Evolutionary conservation across 2,888 invertebrate genomes (phyloP).

Genomic region (Ochropacha duplaris): DNA sequence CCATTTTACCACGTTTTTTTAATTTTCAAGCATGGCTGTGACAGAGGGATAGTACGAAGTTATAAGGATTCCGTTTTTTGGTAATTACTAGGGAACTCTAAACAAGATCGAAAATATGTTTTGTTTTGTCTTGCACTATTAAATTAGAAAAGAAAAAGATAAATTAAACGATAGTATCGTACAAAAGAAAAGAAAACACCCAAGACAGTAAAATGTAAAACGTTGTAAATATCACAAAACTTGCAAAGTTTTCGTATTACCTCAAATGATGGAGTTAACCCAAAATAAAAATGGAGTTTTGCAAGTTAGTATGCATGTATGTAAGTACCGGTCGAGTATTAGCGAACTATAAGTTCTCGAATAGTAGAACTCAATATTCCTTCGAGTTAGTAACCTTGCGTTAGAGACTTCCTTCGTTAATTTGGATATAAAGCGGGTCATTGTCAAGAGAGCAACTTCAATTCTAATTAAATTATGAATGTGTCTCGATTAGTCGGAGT

Average conservation of each 20-base stretch:
- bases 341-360: constrained; percentile 19
- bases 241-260: constrained; percentile 67
- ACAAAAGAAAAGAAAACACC: neutral
- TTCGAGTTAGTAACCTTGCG: neutral
- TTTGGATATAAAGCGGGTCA: too few species aligned
- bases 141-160: neutral
- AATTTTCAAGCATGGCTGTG: too few species aligned
- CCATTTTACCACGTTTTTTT: too few species aligned
- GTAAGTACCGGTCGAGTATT: neutral
- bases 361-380: constrained; percentile 10
- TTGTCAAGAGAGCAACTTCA: too few species aligned
- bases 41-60: too few species aligned
- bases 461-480: too few species aligned
- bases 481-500: too few species aligned
- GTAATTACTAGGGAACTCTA: too few species aligned
- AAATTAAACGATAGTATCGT: neutral
- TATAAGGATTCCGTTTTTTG: too few species aligned
- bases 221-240: constrained; percentile 26
- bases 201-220: neutral
- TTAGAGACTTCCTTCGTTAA: neutral
- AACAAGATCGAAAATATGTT: too few species aligned
- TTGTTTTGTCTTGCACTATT: too few species aligned
- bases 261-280: constrained; percentile 50
- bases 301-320: constrained; percentile 13
- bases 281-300: constrained; percentile 53